Evolutionary conservation across 2,888 invertebrate species (phyloP).

Genomic region (Lycophotia porphyrea): DNA sequence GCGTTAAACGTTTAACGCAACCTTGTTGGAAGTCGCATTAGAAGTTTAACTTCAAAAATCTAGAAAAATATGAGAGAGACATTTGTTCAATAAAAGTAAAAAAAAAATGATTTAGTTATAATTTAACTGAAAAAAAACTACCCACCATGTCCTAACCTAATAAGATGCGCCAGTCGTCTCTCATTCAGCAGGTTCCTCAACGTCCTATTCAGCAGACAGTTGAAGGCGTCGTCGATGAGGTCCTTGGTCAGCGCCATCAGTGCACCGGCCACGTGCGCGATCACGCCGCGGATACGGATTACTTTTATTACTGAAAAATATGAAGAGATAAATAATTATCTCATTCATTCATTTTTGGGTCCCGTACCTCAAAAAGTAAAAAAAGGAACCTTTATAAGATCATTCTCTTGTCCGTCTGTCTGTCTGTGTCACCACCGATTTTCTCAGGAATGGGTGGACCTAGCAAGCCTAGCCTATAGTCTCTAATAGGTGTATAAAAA

Average conservation of each 20-base stretch:
- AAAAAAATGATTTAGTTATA: background rate
- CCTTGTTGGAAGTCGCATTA: too few relatives aligned
- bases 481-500: too few relatives aligned
- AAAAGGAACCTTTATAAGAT: too few relatives aligned
- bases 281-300: slow-evolving; percentile 83
- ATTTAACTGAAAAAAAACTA: slow-evolving; percentile 5
- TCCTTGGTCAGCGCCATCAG: slow-evolving; percentile 83
- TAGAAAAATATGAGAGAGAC: background rate
- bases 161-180: slow-evolving; percentile 90
- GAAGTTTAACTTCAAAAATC: too few relatives aligned
- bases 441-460: too few relatives aligned
- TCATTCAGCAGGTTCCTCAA: slow-evolving; percentile 85
- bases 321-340: background rate
- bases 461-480: too few relatives aligned
- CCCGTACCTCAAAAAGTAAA: too few relatives aligned
- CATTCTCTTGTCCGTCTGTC: too few relatives aligned
- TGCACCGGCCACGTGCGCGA: slow-evolving; percentile 87
- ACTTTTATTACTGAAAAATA: slow-evolving; percentile 90
- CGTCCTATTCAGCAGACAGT: slow-evolving; percentile 78
- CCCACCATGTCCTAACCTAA: slow-evolving; percentile 91
- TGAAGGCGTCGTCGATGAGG: slow-evolving; percentile 84
- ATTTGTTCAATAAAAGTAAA: background rate
- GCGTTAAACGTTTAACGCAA: too few relatives aligned
- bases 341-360: too few relatives aligned
- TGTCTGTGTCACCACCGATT: too few relatives aligned